A percentile compares a stretch with the other conserved stretches of the same genome.
Conservation (phyloP, 2,113 vertebrate genomes). For the Perca schrenkii region DNA sequence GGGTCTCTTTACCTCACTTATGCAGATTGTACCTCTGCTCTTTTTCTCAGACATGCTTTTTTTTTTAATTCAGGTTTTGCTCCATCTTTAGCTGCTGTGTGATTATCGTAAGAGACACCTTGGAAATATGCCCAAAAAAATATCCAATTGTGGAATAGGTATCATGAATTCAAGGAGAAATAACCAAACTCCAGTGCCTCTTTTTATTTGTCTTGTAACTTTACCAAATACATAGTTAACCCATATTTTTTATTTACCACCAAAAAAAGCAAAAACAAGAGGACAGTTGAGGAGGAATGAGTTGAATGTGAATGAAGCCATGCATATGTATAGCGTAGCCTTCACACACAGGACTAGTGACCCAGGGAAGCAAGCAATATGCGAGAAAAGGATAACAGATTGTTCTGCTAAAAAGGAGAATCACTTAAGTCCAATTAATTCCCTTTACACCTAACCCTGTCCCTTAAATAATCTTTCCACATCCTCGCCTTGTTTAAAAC, state of each 20-base stretch:
- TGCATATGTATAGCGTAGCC: constrained; percentile 40
- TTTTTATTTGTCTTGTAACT: not conserved
- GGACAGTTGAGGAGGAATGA: not conserved
- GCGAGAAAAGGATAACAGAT: constrained; percentile 40
- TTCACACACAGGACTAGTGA: constrained; percentile 29
- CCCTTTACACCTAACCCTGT: constrained; percentile 8
- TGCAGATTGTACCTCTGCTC: constrained; percentile 11
- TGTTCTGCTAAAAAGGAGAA: constrained; percentile 27
- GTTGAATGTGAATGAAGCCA: constrained; percentile 24
- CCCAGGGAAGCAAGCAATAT: constrained; percentile 36
- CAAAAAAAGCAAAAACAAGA: not conserved
- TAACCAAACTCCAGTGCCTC: too few relatives aligned
- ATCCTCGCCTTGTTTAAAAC: constrained; percentile 14
- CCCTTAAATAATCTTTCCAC: constrained; percentile 8
- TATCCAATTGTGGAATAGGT: not conserved
- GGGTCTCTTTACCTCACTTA: constrained; percentile 26
- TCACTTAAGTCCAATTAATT: constrained; percentile 48
- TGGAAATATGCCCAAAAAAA: not conserved
- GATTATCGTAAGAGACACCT: not conserved
- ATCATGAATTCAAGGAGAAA: not conserved
- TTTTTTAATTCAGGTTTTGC: not conserved
- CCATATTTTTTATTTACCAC: not conserved
- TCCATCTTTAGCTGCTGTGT: constrained; percentile 4
- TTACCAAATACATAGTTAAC: not conserved
- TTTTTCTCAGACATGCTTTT: not conserved